phyloP scores from a whole-genome alignment of 2,888 invertebrate genomes.

The Polia nebulosa region DNA sequence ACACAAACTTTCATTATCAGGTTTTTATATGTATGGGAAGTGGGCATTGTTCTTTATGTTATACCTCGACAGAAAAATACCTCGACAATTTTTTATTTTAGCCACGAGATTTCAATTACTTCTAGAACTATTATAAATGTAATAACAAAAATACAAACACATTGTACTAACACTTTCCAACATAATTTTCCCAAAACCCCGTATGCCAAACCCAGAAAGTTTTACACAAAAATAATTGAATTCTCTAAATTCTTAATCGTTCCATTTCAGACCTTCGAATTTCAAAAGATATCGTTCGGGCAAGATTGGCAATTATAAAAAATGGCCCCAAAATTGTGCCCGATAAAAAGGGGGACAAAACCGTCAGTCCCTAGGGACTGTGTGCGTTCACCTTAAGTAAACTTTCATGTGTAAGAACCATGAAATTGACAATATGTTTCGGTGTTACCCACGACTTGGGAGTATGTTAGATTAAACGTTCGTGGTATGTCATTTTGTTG shows the following conservation, averaged over 20 bases:
- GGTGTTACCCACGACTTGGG: slow-evolving; percentile 25
- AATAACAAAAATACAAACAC: not conserved
- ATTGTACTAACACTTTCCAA: not conserved
- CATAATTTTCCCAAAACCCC: not conserved
- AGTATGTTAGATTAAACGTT: slow-evolving; percentile 29
- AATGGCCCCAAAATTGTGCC: slow-evolving; percentile 74
- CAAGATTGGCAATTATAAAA: slow-evolving; percentile 85
- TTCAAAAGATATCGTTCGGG: slow-evolving; percentile 66
- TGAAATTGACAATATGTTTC: slow-evolving; percentile 60
- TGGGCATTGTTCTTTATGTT: no score
- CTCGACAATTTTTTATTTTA: no score
- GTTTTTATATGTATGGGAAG: no score
- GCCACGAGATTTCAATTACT: no score
- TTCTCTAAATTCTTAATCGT: slow-evolving; percentile 73
- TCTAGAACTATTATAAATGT: no score
- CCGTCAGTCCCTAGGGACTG: slow-evolving; percentile 57
- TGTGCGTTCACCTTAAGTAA: slow-evolving; percentile 60
- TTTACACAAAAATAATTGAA: slow-evolving; percentile 72
- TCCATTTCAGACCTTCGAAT: slow-evolving; percentile 57
- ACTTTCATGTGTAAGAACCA: slow-evolving; percentile 46
- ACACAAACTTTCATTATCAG: no score
- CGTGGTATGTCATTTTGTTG: slow-evolving; percentile 19
- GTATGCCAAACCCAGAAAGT: slow-evolving; percentile 23
- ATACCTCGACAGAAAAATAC: no score
- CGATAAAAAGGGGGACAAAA: slow-evolving; percentile 68